A percentile compares a stretch with the other conserved stretches of the same genome.
Evolutionary conservation across 2,113 vertebrate genomes (phyloP).

Genomic region (Thunnus maccoyii): DNA sequence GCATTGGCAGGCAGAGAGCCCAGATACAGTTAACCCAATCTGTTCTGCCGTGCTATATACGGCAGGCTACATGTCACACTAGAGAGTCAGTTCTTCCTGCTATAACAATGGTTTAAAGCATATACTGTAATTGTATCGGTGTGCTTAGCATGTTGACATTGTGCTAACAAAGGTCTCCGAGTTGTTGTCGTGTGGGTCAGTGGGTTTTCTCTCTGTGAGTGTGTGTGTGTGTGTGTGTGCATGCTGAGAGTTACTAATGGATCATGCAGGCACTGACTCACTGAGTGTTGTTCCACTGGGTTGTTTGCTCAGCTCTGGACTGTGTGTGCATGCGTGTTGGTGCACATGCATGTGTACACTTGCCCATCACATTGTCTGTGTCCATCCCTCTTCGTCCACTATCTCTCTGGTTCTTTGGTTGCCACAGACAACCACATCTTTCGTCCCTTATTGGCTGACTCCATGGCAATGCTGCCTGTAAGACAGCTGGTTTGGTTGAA

Average conservation of each 20-base stretch:
- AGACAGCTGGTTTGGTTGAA: slow-evolving; percentile 34
- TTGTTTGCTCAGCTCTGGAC: slow-evolving; percentile 79
- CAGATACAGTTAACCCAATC: neutral
- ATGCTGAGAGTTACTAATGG: slow-evolving; percentile 78
- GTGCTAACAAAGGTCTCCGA: slow-evolving; percentile 38
- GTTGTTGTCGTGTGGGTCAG: slow-evolving; percentile 56
- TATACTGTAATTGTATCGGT: slow-evolving; percentile 35
- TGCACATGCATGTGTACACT: slow-evolving; percentile 37
- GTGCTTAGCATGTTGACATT: slow-evolving; percentile 49
- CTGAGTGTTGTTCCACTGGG: slow-evolving; percentile 79
- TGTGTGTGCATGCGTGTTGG: slow-evolving; percentile 29
- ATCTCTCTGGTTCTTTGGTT: slow-evolving; percentile 65
- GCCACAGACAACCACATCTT: slow-evolving; percentile 79
- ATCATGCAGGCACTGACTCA: slow-evolving; percentile 74
- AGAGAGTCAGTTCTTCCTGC: neutral
- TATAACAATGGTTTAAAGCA: neutral
- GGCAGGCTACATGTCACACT: slow-evolving; percentile 3
- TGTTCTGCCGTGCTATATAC: neutral
- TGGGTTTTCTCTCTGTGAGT: slow-evolving; percentile 10
- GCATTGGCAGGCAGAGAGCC: slow-evolving; percentile 4
- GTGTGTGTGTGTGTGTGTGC: slow-evolving; percentile 30
- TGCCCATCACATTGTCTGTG: slow-evolving; percentile 47
- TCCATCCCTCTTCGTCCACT: slow-evolving; percentile 38
- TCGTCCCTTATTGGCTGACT: slow-evolving; percentile 65
- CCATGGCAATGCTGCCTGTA: slow-evolving; percentile 72